A percentile compares a stretch with the other conserved stretches of the same genome.
These are phyloP conservation scores for Caenorhabditis panamensis DNA, from an alignment of 2,888 invertebrate genomes.

Conservation along the genomic window DNA sequence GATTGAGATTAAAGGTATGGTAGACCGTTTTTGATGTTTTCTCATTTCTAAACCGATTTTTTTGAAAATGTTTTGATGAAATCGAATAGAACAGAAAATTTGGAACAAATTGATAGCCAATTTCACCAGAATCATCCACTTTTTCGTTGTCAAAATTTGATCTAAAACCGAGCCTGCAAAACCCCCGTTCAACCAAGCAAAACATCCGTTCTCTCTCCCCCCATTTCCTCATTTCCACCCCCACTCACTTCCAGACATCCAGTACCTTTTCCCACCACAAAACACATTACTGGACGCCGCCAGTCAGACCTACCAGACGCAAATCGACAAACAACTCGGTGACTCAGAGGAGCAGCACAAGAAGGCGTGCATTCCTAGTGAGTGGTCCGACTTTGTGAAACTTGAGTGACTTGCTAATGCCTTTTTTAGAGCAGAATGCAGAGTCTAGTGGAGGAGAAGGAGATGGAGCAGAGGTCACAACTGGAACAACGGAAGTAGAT, in stretches of 20 bases:
- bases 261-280: slow-evolving; percentile 56
- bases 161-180: too few relatives aligned
- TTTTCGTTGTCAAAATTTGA: too few relatives aligned
- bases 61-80: too few relatives aligned
- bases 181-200: too few relatives aligned
- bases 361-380: slow-evolving; percentile 43
- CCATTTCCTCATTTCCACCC: too few relatives aligned
- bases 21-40: neutral
- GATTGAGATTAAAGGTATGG: slow-evolving; percentile 47
- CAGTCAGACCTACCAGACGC: slow-evolving; percentile 24
- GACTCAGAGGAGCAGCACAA: slow-evolving; percentile 34
- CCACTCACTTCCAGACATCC: slow-evolving; percentile 26
- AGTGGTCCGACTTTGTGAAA: neutral
- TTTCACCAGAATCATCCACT: too few relatives aligned
- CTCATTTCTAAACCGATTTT: too few relatives aligned
- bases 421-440: slow-evolving; percentile 37
- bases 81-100: too few relatives aligned
- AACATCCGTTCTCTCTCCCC: neutral
- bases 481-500: neutral
- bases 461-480: neutral
- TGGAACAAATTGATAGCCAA: too few relatives aligned
- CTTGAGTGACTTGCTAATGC: neutral
- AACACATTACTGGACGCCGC: slow-evolving; percentile 31
- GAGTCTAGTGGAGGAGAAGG: neutral
- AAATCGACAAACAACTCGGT: slow-evolving; percentile 44